Percentiles rank a stretch among this genome's conserved stretches.
Evolutionary conservation across 2,113 vertebrate species (phyloP).

Genomic region (Pseudois nayaur): DNA sequence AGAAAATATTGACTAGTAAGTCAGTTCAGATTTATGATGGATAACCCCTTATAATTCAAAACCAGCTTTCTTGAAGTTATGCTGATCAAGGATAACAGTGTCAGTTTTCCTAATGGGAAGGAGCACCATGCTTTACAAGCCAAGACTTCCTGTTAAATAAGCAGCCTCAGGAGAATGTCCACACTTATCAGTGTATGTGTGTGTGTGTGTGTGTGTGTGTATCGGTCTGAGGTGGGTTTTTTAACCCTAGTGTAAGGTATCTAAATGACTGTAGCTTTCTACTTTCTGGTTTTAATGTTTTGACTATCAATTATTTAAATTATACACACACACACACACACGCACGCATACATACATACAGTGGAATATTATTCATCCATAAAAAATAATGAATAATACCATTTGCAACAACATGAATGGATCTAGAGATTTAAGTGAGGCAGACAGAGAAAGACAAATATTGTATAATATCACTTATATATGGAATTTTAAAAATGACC

Average conservation of each 20-base stretch:
- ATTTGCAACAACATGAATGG: background rate
- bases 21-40: conserved; percentile 25
- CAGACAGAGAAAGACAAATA: background rate
- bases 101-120: conserved; percentile 1
- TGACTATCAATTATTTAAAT: background rate
- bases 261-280: background rate
- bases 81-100: conserved; percentile 27
- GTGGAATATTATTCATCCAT: background rate
- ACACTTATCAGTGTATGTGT: background rate
- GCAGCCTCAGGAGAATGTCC: background rate
- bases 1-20: conserved; percentile 44
- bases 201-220: background rate
- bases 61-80: conserved; percentile 14
- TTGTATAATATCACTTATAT: background rate
- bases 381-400: background rate
- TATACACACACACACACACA: background rate
- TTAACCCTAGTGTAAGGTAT: background rate
- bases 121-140: background rate
- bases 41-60: conserved; percentile 44
- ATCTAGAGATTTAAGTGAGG: background rate
- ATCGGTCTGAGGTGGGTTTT: background rate
- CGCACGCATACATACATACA: background rate
- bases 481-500: background rate
- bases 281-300: background rate
- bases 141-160: conserved; percentile 29